These are phyloP conservation scores for Atherinomorus stipes DNA, from an alignment of 2,113 vertebrate genomes.

Conservation along the genomic window DNA sequence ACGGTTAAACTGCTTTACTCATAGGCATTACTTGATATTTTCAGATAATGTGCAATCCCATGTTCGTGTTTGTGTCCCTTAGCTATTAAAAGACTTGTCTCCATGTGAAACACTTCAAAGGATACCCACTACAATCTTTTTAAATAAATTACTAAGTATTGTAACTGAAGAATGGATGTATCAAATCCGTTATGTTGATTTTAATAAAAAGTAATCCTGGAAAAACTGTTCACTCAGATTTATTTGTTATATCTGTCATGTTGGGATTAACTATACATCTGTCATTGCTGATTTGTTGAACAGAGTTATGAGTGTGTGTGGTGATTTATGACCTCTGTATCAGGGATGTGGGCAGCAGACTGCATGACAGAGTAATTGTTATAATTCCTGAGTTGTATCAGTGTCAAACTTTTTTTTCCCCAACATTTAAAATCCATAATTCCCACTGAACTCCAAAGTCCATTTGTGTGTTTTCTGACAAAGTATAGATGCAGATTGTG, in stretches of 20 bases:
- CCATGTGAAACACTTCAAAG: neutral
- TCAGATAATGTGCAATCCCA: fast-evolving
- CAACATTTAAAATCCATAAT: slow-evolving; percentile 3
- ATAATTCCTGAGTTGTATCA: slow-evolving; percentile 1
- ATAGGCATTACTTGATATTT: neutral
- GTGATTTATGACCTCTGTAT: neutral
- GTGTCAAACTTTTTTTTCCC: neutral
- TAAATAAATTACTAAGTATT: neutral
- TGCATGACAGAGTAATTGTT: slow-evolving; percentile 1
- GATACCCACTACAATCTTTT: too few relatives aligned
- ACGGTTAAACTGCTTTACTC: neutral
- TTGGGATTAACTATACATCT: too few relatives aligned
- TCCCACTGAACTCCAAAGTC: slow-evolving; percentile 29
- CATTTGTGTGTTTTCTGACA: slow-evolving; percentile 52
- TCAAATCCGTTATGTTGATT: neutral
- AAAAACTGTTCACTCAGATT: too few relatives aligned
- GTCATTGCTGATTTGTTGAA: neutral
- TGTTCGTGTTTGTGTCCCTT: neutral
- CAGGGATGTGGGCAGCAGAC: neutral
- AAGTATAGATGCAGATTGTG: slow-evolving; percentile 34
- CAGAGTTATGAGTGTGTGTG: neutral
- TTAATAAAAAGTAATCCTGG: too few relatives aligned
- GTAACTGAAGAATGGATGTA: too few relatives aligned
- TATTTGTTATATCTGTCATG: too few relatives aligned
- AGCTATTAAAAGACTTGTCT: neutral